Conservation (phyloP, 2,888 invertebrate species). For the Phengaris alcon region DNA sequence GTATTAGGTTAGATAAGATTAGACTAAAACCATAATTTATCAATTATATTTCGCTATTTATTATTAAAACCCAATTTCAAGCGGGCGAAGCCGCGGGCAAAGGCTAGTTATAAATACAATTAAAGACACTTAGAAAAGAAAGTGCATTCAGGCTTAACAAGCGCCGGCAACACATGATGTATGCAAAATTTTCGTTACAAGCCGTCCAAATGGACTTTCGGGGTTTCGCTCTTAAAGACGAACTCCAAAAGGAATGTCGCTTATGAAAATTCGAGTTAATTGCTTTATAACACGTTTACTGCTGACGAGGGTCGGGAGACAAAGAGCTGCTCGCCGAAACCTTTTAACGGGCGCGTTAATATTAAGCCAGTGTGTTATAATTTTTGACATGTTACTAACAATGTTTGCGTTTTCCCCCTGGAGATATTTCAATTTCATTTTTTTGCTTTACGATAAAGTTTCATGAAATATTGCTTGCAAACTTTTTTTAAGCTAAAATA, state of each 20-base stretch:
- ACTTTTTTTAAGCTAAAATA: constrained; percentile 5
- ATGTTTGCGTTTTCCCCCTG: constrained; percentile 29
- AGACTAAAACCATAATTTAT: no score
- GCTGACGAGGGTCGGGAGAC: constrained; percentile 65
- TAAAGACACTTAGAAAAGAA: no score
- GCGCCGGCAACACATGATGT: no score
- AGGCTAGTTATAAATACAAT: no score
- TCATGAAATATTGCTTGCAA: constrained; percentile 1
- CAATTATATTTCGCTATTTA: no score
- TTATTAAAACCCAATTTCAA: no score
- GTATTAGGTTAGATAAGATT: no score
- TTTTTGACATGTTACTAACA: constrained; percentile 47
- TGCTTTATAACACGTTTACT: constrained; percentile 62
- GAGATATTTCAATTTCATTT: constrained; percentile 15
- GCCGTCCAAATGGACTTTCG: neutral
- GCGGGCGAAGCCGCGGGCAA: no score
- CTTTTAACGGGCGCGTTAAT: constrained; percentile 59
- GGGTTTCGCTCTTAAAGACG: neutral
- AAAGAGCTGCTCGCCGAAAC: constrained; percentile 52
- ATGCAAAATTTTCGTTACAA: no score
- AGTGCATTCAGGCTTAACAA: no score
- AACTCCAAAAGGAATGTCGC: constrained; percentile 38
- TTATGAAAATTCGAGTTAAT: constrained; percentile 50
- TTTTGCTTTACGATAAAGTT: neutral
- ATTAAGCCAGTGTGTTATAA: constrained; percentile 44